phyloP scores from a whole-genome alignment of 92 coral and sea anemone species.

The Micromussa lordhowensis region DNA sequence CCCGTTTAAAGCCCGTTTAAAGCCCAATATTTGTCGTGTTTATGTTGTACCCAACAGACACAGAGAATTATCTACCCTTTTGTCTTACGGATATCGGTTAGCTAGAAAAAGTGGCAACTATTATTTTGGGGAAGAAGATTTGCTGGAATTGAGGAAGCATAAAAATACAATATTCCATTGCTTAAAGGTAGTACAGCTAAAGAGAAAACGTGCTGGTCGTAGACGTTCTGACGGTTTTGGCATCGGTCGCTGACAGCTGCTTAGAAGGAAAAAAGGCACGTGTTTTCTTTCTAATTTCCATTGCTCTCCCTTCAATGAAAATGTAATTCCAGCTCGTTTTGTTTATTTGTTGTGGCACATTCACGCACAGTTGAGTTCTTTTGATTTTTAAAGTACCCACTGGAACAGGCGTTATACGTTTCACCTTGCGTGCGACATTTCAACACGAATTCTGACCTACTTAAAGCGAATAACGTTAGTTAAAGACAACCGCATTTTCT shows the following conservation, averaged over 20 bases:
- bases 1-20: conserved; percentile 29
- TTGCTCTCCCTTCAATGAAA: conserved; percentile 12
- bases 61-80: conserved; percentile 32
- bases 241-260: conserved; percentile 22
- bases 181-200: neutral
- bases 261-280: conserved; percentile 28
- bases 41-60: conserved; percentile 42
- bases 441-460: neutral
- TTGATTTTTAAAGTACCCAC: conserved; percentile 17
- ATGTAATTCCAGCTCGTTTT: conserved; percentile 41
- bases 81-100: conserved; percentile 29
- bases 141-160: neutral
- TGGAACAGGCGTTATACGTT: neutral
- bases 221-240: neutral
- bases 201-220: neutral
- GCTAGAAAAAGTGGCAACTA: conserved; percentile 26
- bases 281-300: conserved; percentile 32
- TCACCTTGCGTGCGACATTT: neutral
- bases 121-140: conserved; percentile 8
- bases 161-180: neutral
- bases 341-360: conserved; percentile 16
- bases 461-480: neutral
- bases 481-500: neutral
- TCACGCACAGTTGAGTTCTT: conserved; percentile 22
- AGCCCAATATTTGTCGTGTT: conserved; percentile 30